A percentile compares a stretch with the other conserved stretches of the same genome.
phyloP scores from a whole-genome alignment of 2,113 vertebrate genomes.

The Xenopus borealis region DNA sequence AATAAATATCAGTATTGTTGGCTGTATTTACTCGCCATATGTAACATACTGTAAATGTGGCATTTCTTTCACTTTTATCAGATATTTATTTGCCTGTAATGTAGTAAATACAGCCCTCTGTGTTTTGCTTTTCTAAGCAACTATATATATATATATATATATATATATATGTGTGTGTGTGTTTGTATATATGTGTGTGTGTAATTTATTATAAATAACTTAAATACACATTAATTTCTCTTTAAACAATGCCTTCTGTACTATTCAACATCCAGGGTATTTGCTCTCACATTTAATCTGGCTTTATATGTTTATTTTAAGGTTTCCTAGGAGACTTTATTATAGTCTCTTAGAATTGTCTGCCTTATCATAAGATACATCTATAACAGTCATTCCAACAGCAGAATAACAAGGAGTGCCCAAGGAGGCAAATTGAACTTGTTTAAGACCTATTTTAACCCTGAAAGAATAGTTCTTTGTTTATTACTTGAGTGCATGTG shows the following conservation, averaged over 20 bases:
- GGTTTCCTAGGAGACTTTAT: conserved; percentile 62
- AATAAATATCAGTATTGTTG: too few species aligned
- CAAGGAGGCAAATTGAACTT: conserved; percentile 69
- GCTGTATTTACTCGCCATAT: too few species aligned
- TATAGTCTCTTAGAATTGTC: conserved; percentile 56
- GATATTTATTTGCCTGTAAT: too few species aligned
- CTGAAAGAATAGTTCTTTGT: conserved; percentile 72
- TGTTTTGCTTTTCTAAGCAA: too few species aligned
- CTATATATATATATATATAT: too few species aligned
- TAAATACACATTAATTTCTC: background rate
- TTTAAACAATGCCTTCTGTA: background rate
- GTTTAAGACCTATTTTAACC: conserved; percentile 62
- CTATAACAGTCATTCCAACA: conserved; percentile 61
- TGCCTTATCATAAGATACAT: conserved; percentile 64
- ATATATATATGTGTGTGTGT: too few species aligned
- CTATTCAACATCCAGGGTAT: background rate
- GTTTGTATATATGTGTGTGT: too few species aligned
- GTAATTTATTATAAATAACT: background rate
- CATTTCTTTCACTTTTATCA: too few species aligned
- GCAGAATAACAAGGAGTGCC: conserved; percentile 68
- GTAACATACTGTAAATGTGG: too few species aligned
- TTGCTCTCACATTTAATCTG: conserved; percentile 53
- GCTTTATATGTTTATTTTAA: conserved; percentile 56
- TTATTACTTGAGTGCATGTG: conserved; percentile 64
- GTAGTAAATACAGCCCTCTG: too few species aligned